Base-by-base conservation (phyloP, 2,888 invertebrate species). In the Spilarctia lutea region DNA sequence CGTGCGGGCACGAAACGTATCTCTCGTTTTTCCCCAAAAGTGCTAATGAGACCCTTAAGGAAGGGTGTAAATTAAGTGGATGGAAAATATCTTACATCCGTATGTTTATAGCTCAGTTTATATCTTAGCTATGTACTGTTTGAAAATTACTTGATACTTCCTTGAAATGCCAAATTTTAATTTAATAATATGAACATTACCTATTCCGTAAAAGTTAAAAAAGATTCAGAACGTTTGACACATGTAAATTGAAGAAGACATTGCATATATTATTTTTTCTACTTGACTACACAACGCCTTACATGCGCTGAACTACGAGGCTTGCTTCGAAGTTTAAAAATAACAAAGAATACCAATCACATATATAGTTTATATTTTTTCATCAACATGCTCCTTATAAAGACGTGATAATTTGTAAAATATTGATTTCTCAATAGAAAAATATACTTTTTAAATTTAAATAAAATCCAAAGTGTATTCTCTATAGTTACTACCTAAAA, bases 41-140 rank as follows among this genome's bases (percentile, higher is more conserved):
- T 87, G 87, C 86, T 89, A 90, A 90, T 88, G 88, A 90, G 84
- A 84, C 85, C 83, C 86, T 81, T 83, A 86, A 85, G 85, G 82
- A 80, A 81, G 79, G 84, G 79, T 81, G 81, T 83, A 83, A 87
- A 90, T 90, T 87, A 90, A 86, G 79, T 81, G 83, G 80, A 83
- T 76, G 80, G 74, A 80, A 35, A 70, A 56, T 81, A 81, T 83
- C 66, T 81, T 75, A 81, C 68, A 79, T 56, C 75, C 77, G n/a
- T 82, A 80, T 35, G 48, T 48, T 45, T 71, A 56, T 42, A n/a
- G 20, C 39, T 27, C 30, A 52, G 65, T 48, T 65, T 65, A 73
- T 35, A 20, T 10, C 18, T 27, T 42, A 68, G 27, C 20, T 45
- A 30, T 30, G 18, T 4, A 45, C 67, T 68, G 13, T 68, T 68